Percentiles rank a stretch among this genome's conserved stretches.
These are phyloP conservation scores for Lanius ludovicianus DNA, from an alignment of 2,113 vertebrate genomes.

Conservation along the genomic window DNA sequence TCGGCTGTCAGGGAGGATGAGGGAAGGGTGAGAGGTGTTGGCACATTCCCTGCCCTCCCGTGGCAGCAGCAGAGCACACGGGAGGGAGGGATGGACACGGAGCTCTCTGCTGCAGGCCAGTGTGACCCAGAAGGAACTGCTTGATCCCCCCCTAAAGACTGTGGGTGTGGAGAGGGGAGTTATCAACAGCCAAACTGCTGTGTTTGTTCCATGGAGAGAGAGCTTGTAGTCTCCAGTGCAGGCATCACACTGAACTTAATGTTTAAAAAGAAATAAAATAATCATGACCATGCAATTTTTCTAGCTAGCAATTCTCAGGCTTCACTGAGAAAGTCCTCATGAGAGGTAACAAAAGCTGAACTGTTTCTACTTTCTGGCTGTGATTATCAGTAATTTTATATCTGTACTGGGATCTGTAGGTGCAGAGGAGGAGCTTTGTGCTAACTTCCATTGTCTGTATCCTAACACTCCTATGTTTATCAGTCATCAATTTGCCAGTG, in stretches of 20 bases:
- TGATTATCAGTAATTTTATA: background rate
- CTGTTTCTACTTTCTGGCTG: background rate
- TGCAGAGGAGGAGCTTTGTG: constrained; percentile 13
- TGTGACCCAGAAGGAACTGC: background rate
- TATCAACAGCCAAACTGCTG: background rate
- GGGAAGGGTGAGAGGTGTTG: background rate
- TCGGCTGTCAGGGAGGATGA: background rate
- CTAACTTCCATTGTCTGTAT: constrained; percentile 21
- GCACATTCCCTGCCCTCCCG: background rate
- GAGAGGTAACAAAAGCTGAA: constrained; percentile 16
- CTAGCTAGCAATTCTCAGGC: background rate
- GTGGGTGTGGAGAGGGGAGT: background rate
- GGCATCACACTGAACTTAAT: background rate
- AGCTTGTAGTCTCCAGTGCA: background rate
- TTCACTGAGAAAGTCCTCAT: background rate
- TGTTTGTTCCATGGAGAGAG: background rate
- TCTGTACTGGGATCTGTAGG: background rate
- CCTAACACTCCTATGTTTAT: background rate
- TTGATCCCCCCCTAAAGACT: background rate
- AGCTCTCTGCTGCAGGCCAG: background rate
- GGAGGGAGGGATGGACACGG: fast-evolving
- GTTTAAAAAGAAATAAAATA: constrained; percentile 37
- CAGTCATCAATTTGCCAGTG: background rate
- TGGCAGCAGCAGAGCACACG: background rate
- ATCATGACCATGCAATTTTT: background rate